phyloP scores from a whole-genome alignment of 2,888 invertebrate species.

The Zaprionus lineosus region DNA sequence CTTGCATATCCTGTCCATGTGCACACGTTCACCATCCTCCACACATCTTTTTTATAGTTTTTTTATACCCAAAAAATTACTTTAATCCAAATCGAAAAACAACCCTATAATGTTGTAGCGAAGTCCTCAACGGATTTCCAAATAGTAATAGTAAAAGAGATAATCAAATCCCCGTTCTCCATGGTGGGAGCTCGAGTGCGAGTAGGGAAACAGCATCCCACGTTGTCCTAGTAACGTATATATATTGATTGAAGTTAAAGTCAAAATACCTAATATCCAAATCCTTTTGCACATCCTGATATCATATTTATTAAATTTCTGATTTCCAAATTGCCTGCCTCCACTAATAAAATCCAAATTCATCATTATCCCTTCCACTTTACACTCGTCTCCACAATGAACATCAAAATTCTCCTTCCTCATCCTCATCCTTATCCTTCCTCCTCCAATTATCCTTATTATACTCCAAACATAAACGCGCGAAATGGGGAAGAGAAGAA shows the following conservation, averaged over 20 bases:
- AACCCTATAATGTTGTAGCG: slow-evolving; percentile 30
- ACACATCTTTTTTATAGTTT: slow-evolving; percentile 16
- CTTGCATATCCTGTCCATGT: slow-evolving; percentile 53
- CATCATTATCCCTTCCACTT: slow-evolving; percentile 34
- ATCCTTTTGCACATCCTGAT: slow-evolving; percentile 51
- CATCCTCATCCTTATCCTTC: slow-evolving; percentile 54
- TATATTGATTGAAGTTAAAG: slow-evolving; percentile 9
- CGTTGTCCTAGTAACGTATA: slow-evolving; percentile 55
- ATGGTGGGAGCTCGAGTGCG: slow-evolving; percentile 24
- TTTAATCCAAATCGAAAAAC: slow-evolving; percentile 42
- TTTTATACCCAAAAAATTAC: slow-evolving; percentile 34
- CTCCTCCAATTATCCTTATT: slow-evolving; percentile 64
- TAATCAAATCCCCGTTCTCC: slow-evolving; percentile 35
- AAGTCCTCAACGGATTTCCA: slow-evolving; percentile 36
- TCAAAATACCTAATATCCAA: slow-evolving; percentile 56
- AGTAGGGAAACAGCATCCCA: slow-evolving; percentile 61
- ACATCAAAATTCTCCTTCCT: slow-evolving; percentile 58
- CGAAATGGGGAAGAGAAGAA: slow-evolving; percentile 71
- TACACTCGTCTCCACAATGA: slow-evolving; percentile 47
- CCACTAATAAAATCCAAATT: slow-evolving; percentile 61
- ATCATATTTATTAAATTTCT: slow-evolving; percentile 32
- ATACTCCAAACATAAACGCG: slow-evolving; percentile 76
- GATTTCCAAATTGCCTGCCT: slow-evolving; percentile 62
- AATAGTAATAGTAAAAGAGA: slow-evolving; percentile 38
- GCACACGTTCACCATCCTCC: slow-evolving; percentile 44